phyloP scores from a whole-genome alignment of 2,113 vertebrate genomes.

The Micromys minutus region DNA sequence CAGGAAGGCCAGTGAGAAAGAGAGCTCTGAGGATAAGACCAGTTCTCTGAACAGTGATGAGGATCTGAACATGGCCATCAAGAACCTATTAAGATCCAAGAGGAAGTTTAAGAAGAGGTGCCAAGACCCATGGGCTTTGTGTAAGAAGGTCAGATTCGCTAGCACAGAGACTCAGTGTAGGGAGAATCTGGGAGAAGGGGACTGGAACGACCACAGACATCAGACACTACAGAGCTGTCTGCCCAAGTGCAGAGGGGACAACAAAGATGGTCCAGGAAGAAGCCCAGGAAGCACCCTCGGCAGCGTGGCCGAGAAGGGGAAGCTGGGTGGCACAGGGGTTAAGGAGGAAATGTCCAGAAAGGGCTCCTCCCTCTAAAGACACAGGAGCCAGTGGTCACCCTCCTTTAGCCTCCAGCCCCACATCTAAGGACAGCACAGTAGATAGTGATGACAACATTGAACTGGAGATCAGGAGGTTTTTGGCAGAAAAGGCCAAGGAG shows the following conservation, averaged over 20 bases:
- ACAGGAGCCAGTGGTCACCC: not conserved
- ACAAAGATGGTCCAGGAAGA: conserved; percentile 54
- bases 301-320: not conserved
- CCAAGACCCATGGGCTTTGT: conserved; percentile 86
- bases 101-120: conserved; percentile 90
- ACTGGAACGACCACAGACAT: conserved; percentile 71
- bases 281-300: not conserved
- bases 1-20: not conserved
- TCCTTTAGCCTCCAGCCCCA: not conserved
- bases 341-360: conserved; percentile 64
- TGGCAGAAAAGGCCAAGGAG: conserved; percentile 94
- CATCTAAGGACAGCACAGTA: conserved; percentile 90
- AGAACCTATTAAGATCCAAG: conserved; percentile 94
- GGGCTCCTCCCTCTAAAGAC: conserved; percentile 34
- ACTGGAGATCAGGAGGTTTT: conserved; percentile 93
- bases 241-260: conserved; percentile 79
- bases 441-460: conserved; percentile 98
- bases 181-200: not conserved
- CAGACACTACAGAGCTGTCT: conserved; percentile 81
- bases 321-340: not conserved
- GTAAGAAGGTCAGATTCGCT: conserved; percentile 85
- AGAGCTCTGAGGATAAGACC: conserved; percentile 91
- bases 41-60: conserved; percentile 98
- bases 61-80: conserved; percentile 95
- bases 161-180: conserved; percentile 76